Evolutionary conservation across 2,888 invertebrate species (phyloP), one percentile per base, ranked within the genome.

Genomic region (Limnephilus auricula): DNA sequence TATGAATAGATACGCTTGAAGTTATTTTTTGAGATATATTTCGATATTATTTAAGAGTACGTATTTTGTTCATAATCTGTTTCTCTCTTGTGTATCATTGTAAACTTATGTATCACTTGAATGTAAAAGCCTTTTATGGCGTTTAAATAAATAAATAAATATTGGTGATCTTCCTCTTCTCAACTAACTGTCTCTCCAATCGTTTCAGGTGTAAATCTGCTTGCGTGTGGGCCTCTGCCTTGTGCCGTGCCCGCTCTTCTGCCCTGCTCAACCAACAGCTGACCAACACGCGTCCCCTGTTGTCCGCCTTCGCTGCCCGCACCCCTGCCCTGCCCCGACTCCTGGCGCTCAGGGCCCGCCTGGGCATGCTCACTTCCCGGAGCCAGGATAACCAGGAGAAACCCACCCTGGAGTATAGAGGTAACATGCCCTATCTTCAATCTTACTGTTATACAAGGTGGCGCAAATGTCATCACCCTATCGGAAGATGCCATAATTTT

Each of bases 261-360:
- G 89, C 95, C 5, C 93, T 96, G 0, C 94, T 96, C 1, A 37
- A 40, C 25, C 95, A 95, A 0, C 94, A 94, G 0, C 92, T 94
- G 90, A 92, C 93, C 92, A 92, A 94, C 0, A 92, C 45, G 15
- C 86, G 94, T 0, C 94, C 94, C 0, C 93, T 96, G 1, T 94
- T 95, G 0, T 95, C 95, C 1, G 94, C 95, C 32, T 94, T 96
- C 79, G 92, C 93, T 3, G 0, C 95, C 95, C 80, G 96, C 92
- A 95, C 95, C 0, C 95, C 96, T 0, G 94, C 95, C 91, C 94
- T 96, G 0, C 95, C 95, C 84, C 95, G 95, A 93, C 93, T 96
- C 86, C 92, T 96, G 40, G 95, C 95, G 93, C 94, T 96, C 30
- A 94, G 94, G 18, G 96, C 96, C 0, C 94, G 96, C 0, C 93